phyloP scores from a whole-genome alignment of 2,113 vertebrate genomes.

The Etheostoma cragini region DNA sequence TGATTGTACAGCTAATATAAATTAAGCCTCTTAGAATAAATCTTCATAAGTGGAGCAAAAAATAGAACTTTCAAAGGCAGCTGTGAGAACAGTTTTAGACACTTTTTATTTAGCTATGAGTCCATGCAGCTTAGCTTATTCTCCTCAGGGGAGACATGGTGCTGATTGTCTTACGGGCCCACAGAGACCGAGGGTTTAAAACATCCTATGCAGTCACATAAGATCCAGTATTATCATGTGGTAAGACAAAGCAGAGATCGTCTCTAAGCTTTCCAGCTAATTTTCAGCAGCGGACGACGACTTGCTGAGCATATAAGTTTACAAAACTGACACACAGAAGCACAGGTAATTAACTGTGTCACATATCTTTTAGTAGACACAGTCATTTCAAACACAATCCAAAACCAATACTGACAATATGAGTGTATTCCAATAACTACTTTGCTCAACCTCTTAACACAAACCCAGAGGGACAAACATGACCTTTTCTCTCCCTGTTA shows the following conservation, averaged over 20 bases:
- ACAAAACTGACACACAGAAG: constrained; percentile 9
- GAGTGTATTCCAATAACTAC: background rate
- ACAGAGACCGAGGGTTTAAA: constrained; percentile 29
- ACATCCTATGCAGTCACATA: background rate
- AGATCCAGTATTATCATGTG: background rate
- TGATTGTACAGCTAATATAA: constrained; percentile 69
- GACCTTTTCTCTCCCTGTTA: constrained; percentile 39
- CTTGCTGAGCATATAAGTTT: constrained; percentile 14
- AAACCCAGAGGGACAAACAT: constrained; percentile 33
- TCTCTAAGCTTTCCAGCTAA: background rate
- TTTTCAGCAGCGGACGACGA: background rate
- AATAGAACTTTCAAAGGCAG: constrained; percentile 59
- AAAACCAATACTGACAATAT: constrained; percentile 13
- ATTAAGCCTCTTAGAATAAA: constrained; percentile 72
- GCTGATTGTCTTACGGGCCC: constrained; percentile 52
- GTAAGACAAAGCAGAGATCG: background rate
- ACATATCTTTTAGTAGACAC: constrained; percentile 3
- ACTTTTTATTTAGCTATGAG: constrained; percentile 51
- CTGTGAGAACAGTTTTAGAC: constrained; percentile 56
- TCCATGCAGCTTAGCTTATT: constrained; percentile 36
- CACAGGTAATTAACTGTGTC: background rate
- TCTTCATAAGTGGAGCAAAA: constrained; percentile 55
- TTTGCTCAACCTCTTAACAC: background rate
- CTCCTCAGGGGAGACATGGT: constrained; percentile 40
- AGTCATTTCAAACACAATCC: constrained; percentile 2